A percentile compares a stretch with the other conserved stretches of the same genome.
Evolutionary conservation across 2,113 vertebrate species (phyloP).

Genomic region (Daphoenositta chrysoptera): DNA sequence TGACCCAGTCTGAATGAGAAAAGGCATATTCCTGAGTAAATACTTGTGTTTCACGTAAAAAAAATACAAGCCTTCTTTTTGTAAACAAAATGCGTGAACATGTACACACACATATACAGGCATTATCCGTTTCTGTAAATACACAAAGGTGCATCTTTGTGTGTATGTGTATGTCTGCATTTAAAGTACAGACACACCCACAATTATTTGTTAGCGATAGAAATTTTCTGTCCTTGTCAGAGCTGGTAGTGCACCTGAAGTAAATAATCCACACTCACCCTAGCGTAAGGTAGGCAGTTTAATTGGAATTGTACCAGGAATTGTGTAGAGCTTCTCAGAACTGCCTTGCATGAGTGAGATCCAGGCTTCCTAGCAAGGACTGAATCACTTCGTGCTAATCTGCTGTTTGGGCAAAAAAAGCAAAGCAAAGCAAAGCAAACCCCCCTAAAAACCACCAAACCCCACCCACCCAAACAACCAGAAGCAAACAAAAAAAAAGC

Average conservation of each 20-base stretch:
- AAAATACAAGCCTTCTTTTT: background rate
- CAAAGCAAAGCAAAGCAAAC: accelerated
- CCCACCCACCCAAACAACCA: background rate
- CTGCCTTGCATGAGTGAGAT: accelerated
- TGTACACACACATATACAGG: background rate
- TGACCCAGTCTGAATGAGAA: background rate
- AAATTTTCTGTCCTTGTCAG: background rate
- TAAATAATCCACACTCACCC: background rate
- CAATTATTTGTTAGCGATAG: background rate
- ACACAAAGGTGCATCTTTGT: background rate
- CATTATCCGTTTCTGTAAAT: background rate
- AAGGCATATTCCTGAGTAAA: background rate
- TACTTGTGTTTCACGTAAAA: background rate
- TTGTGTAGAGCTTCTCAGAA: background rate
- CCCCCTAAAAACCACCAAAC: accelerated
- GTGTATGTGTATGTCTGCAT: background rate
- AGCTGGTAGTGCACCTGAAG: background rate
- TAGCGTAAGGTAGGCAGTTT: background rate
- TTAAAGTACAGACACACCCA: background rate
- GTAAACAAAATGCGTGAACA: background rate
- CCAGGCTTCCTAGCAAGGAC: background rate
- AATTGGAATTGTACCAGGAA: background rate
- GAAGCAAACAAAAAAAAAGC: background rate
- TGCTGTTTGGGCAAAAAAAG: background rate
- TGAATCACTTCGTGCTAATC: background rate